Base-by-base conservation (phyloP, 2,888 invertebrate species). In the Arrhopalites spinosus region DNA sequence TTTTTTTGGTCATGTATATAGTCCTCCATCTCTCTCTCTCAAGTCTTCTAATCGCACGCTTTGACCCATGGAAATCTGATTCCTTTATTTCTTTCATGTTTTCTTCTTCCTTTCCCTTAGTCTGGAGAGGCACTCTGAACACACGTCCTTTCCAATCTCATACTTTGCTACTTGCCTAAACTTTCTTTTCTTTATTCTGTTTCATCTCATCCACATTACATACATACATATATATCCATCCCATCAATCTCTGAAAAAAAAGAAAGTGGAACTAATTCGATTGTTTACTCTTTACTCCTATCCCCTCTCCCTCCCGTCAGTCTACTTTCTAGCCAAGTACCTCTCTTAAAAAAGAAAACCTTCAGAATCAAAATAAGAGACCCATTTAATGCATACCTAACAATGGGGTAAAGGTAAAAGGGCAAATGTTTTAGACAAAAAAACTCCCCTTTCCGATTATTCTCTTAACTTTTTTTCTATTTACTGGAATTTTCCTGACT, bases 11-110 rank as follows among this genome's bases (percentile, higher is more conserved):
- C 59, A 20, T 59, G 53, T 59, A 59, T 25, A 59, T 20, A 3
- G 5, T 17, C 23, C 59, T 59, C 2, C 59, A 11, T 59, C 59
- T 25, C 25, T 23, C 23, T 59, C 59, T 20, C n/a, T 59, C 25
- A 20, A 17, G 17, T 59, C 8, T 17, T 53, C 53, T 53, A 20
- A 20, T 17, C 30, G 63, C 43, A 23, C 23, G 59, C 66, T 66
- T 66, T 66, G 66, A 36, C 66, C 66, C 43, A 66, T 66, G 45
- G 43, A 66, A 45, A 66, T 66, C 66, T 45, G 66, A 66, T 66
- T 66, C 45, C 45, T 45, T 20, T 3, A 45, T 20, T 20, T 66
- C 66, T 43, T 66, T 66, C 45, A 66, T 45, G 43, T 66, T 66
- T 45, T 66, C 13, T 23, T 45, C 66, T 66, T 66, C 13, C 66